These are phyloP conservation scores for Lithosia quadra DNA, from an alignment of 2,888 invertebrate genomes.

Conservation along the genomic window DNA sequence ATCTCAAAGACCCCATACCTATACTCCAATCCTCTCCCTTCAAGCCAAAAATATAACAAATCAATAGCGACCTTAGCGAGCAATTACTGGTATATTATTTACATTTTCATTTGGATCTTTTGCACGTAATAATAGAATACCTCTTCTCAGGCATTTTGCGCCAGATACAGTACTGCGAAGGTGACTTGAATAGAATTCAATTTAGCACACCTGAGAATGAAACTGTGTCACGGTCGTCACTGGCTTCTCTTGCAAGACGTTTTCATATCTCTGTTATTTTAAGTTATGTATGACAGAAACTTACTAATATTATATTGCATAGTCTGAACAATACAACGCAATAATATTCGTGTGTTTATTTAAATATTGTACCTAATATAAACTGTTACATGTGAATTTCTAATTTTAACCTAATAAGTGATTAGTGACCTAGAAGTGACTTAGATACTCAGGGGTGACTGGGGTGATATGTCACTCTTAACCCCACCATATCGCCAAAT, in stretches of 20 bases:
- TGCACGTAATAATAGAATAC: background rate
- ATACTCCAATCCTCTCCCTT: too few relatives aligned
- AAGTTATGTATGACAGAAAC: background rate
- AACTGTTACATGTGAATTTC: too few relatives aligned
- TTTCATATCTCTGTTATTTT: background rate
- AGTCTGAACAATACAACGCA: background rate
- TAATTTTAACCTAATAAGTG: too few relatives aligned
- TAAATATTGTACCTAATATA: too few relatives aligned
- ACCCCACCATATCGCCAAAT: too few relatives aligned
- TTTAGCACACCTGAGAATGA: background rate
- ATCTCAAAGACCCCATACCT: too few relatives aligned
- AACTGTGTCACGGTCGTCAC: background rate
- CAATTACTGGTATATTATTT: too few relatives aligned
- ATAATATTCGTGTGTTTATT: too few relatives aligned
- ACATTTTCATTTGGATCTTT: too few relatives aligned
- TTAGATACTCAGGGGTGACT: too few relatives aligned
- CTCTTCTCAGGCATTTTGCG: background rate
- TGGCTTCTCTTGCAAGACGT: background rate
- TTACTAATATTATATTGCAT: background rate
- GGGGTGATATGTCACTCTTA: too few relatives aligned
- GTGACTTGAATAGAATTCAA: conserved; percentile 2
- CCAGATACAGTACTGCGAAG: background rate
- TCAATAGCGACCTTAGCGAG: background rate
- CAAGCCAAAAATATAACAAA: background rate
- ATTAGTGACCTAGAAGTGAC: too few relatives aligned